Base-by-base conservation (phyloP, 1,140 invertebrate genomes). In the Latrodectus geometricus region DNA sequence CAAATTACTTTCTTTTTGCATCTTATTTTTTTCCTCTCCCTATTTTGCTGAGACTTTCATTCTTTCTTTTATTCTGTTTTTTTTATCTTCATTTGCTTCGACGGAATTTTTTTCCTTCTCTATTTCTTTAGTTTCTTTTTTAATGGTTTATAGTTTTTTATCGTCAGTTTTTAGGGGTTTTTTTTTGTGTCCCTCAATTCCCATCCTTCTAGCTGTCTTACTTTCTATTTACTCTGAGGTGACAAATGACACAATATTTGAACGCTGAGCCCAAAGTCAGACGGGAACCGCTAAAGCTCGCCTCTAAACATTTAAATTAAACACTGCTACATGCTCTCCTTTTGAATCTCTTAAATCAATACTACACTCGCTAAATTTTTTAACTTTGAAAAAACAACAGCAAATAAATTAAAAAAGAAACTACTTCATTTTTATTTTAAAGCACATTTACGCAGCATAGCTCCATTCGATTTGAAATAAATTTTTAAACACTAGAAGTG, bases 1-100 rank as follows among this genome's bases (percentile, higher is more conserved):
- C 83, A 86, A 86, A 86, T 86, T 86, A 86, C 83, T 86, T 86
- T 86, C 83, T 86, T 86, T 86, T 86, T 86, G 83, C 83, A 86
- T 86, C 83, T 74, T 56, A 70, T 83, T 78, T 86, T 78, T 56
- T 70, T 21, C 23, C 23, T 70, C 35, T 35, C 35, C 35, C 35
- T 83, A 70, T 56, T 75, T 73, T n/a, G 69, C 69, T 81, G 23
- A 56, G 50, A 75, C 82, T 84, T 84, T 84, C 82, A 84, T 84
- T 84, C 82, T 76, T 84, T 84, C 81, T 82, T 82, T 80, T 80
- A n/a, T 52, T 75, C 73, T 75, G 0, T 49, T 66, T 66, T 66
- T 78, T 82, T 82, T 82, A 74, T 82, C 80, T 82, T 82, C 80
- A 82, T 82, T 82, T 82, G 72, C 80, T 82, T 82, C 80, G 50